Evolutionary conservation across 2,113 vertebrate species (phyloP).

Genomic region (Sebastes schlegelii): DNA sequence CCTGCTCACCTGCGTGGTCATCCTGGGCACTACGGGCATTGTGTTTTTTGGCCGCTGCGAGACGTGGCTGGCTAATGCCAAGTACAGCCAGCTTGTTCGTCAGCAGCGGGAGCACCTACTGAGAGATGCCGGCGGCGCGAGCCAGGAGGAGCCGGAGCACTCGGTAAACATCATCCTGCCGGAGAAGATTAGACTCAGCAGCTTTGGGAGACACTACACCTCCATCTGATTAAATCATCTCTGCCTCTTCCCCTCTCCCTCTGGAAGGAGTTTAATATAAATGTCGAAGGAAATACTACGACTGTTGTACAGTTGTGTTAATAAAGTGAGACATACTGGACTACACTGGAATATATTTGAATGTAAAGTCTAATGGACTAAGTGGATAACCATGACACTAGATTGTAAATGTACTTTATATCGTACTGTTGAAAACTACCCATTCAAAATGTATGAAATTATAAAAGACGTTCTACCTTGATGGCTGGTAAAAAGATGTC

Average conservation of each 20-base stretch:
- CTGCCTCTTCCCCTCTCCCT: not conserved
- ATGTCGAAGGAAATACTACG: slow-evolving; percentile 28
- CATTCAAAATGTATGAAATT: slow-evolving; percentile 14
- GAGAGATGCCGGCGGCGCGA: slow-evolving; percentile 79
- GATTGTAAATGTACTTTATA: slow-evolving; percentile 48
- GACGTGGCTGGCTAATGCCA: slow-evolving; percentile 91
- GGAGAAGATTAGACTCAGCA: slow-evolving; percentile 90
- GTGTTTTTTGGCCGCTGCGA: slow-evolving; percentile 94
- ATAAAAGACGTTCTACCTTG: not conserved
- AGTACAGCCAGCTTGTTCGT: slow-evolving; percentile 88
- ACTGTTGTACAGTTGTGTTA: slow-evolving; percentile 51
- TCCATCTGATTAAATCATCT: slow-evolving; percentile 81
- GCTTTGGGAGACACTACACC: slow-evolving; percentile 88
- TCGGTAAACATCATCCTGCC: slow-evolving; percentile 94
- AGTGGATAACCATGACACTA: slow-evolving; percentile 21
- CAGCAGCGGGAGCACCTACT: slow-evolving; percentile 91
- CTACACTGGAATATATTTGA: slow-evolving; percentile 29
- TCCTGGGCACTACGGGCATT: slow-evolving; percentile 91
- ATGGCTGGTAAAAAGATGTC: slow-evolving; percentile 24
- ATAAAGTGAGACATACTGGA: slow-evolving; percentile 8
- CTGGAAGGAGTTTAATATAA: slow-evolving; percentile 22
- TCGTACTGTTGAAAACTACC: not conserved
- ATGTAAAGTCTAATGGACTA: slow-evolving; percentile 38
- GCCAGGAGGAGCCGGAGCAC: slow-evolving; percentile 88
- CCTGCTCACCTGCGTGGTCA: slow-evolving; percentile 92